Evolutionary conservation across 2,888 invertebrate species (phyloP).

Genomic region (Drosophila sordidula): DNA sequence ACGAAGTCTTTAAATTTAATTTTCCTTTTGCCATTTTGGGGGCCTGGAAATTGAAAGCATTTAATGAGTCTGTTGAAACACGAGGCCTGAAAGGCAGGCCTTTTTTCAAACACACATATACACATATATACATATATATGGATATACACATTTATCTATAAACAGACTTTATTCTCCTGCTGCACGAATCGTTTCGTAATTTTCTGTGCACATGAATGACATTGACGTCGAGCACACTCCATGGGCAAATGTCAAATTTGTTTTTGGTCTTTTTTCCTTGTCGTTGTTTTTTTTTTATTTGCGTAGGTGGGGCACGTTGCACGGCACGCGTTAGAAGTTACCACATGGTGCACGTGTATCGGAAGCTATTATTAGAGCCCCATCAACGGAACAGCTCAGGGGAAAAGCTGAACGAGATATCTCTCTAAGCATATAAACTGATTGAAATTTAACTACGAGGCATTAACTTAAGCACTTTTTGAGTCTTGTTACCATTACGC

Average conservation of each 20-base stretch:
- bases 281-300: background rate
- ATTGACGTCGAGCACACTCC: constrained; percentile 49
- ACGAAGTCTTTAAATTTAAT: constrained; percentile 78
- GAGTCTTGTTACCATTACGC: constrained; percentile 9
- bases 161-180: constrained; percentile 34
- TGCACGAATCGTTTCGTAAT: constrained; percentile 53
- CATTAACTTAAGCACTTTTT: constrained; percentile 24
- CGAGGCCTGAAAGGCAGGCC: constrained; percentile 27
- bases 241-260: constrained; percentile 72
- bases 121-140: background rate
- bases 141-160: constrained; percentile 31
- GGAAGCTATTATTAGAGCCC: constrained; percentile 43
- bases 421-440: constrained; percentile 40
- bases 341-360: constrained; percentile 47
- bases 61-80: constrained; percentile 73
- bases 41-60: constrained; percentile 63
- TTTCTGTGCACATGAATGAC: constrained; percentile 58
- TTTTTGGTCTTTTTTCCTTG: constrained; percentile 12
- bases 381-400: constrained; percentile 10
- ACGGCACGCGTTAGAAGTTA: constrained; percentile 47
- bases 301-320: background rate
- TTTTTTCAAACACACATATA: constrained; percentile 7
- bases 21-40: constrained; percentile 48
- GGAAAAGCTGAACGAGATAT: constrained; percentile 20
- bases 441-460: constrained; percentile 30